A percentile compares a stretch with the other conserved stretches of the same genome.
phyloP scores from a whole-genome alignment of 2,888 invertebrate species.

The Amiota minor region DNA sequence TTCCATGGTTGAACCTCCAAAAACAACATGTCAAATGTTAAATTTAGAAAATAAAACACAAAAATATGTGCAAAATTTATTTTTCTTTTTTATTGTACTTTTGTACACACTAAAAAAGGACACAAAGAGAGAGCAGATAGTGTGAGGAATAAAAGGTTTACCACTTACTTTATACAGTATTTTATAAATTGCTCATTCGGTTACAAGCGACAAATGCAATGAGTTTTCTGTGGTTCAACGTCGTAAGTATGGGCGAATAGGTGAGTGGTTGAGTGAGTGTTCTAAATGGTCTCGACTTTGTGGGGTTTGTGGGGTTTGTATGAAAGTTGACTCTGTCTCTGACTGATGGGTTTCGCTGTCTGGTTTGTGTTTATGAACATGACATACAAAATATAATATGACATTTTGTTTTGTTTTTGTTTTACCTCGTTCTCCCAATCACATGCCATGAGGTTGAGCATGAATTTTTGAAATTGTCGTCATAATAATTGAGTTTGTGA shows the following conservation, averaged over 20 bases:
- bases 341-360: not conserved
- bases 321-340: too few relatives aligned
- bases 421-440: slow-evolving; percentile 34
- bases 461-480: slow-evolving; percentile 38
- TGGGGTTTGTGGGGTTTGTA: too few relatives aligned
- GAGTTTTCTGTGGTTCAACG: too few relatives aligned
- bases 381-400: slow-evolving; percentile 19
- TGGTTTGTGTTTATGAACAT: slow-evolving; percentile 12
- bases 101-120: not conserved
- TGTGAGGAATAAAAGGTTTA: too few relatives aligned
- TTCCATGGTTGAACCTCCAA: not conserved
- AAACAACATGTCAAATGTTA: slow-evolving; percentile 59
- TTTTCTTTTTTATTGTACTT: not conserved
- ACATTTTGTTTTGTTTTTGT: slow-evolving; percentile 27
- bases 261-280: too few relatives aligned
- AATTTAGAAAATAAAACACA: slow-evolving; percentile 59
- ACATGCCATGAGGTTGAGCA: slow-evolving; percentile 36
- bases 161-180: too few relatives aligned
- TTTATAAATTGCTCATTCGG: too few relatives aligned
- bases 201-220: too few relatives aligned
- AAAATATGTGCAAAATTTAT: slow-evolving; percentile 46
- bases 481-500: slow-evolving; percentile 60
- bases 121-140: too few relatives aligned
- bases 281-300: too few relatives aligned
- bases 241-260: too few relatives aligned